These are phyloP conservation scores for Stenchaetothrips biformis DNA, from an alignment of 2,888 invertebrate genomes.

Conservation along the genomic window DNA sequence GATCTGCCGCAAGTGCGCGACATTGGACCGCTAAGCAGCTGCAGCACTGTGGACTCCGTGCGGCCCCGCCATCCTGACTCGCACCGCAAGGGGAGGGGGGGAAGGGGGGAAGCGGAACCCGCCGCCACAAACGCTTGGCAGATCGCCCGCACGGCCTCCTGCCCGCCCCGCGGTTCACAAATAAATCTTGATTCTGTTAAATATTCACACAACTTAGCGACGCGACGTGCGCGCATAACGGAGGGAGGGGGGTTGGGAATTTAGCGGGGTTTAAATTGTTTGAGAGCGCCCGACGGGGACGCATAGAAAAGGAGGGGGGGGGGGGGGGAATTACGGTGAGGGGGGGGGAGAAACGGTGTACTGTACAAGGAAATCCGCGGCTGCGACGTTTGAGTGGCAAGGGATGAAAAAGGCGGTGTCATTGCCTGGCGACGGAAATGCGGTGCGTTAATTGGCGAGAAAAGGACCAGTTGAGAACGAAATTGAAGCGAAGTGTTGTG, in stretches of 20 bases:
- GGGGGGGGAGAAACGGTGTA: not conserved
- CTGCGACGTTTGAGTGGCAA: not conserved
- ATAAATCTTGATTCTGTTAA: conserved; percentile 21
- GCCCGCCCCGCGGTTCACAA: not conserved
- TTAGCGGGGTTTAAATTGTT: conserved; percentile 22
- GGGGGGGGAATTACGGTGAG: not conserved
- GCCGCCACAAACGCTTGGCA: not conserved
- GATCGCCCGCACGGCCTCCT: not conserved
- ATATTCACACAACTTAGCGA: conserved; percentile 23
- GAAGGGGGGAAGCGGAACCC: too few species aligned
- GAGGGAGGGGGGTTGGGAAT: not conserved
- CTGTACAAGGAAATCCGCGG: not conserved
- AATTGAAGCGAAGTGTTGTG: too few species aligned
- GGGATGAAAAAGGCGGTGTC: not conserved
- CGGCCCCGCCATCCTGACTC: too few species aligned
- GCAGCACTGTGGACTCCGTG: too few species aligned
- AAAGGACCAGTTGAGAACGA: too few species aligned
- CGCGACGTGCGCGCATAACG: not conserved
- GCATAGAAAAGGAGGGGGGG: not conserved
- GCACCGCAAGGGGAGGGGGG: too few species aligned
- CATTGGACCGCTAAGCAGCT: too few species aligned
- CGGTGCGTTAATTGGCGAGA: too few species aligned
- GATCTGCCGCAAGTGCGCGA: too few species aligned
- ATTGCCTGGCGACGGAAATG: too few species aligned
- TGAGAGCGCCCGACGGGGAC: not conserved